Evolutionary conservation across 2,113 vertebrate genomes (phyloP).

Genomic region (Brachyhypopomus occidentalis): DNA sequence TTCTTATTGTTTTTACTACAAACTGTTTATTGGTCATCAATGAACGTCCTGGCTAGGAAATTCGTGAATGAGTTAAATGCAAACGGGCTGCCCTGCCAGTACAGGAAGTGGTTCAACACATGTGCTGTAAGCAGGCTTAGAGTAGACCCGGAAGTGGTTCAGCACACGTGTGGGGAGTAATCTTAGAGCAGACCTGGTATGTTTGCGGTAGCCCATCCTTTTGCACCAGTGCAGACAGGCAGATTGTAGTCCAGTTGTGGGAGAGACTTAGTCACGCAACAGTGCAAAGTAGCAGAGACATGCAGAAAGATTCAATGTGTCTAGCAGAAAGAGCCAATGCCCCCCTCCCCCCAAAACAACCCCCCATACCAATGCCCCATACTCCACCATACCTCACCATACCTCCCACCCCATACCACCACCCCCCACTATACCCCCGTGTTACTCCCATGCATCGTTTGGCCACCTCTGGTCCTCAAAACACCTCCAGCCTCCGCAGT

Average conservation of each 20-base stretch:
- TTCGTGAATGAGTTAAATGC: neutral
- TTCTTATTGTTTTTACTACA: neutral
- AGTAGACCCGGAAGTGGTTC: too few relatives aligned
- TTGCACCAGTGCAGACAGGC: too few relatives aligned
- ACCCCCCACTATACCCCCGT: too few relatives aligned
- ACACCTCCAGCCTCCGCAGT: slow-evolving; percentile 1
- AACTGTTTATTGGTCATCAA: neutral
- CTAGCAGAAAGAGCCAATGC: neutral
- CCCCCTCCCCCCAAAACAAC: too few relatives aligned
- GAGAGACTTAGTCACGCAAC: neutral
- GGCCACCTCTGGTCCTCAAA: slow-evolving; percentile 10
- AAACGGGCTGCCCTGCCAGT: neutral
- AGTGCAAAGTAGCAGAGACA: neutral
- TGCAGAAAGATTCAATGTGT: slow-evolving; percentile 3
- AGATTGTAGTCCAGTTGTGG: neutral
- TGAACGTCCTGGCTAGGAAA: neutral
- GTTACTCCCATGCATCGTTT: slow-evolving; percentile 40
- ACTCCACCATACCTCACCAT: too few relatives aligned
- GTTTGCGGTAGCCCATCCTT: too few relatives aligned
- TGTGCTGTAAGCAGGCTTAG: neutral
- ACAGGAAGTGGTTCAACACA: neutral
- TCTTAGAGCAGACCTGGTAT: too few relatives aligned
- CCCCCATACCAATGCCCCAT: too few relatives aligned
- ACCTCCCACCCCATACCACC: too few relatives aligned
- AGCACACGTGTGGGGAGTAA: too few relatives aligned